A percentile compares a stretch with the other conserved stretches of the same genome.
Evolutionary conservation across 2,113 vertebrate species (phyloP).

Genomic region (Philantomba maxwellii): DNA sequence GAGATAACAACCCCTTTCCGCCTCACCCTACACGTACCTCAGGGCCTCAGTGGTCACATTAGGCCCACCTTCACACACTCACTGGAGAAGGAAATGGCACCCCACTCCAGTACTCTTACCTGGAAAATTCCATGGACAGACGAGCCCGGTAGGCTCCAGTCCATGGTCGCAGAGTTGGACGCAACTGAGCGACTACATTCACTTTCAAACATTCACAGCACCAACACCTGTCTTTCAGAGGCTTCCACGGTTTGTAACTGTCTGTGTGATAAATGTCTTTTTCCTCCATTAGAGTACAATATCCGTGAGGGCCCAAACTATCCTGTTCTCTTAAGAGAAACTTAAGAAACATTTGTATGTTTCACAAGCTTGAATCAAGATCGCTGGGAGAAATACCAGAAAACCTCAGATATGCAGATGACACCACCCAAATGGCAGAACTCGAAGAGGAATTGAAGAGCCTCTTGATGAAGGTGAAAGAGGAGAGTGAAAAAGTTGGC

Average conservation of each 20-base stretch:
- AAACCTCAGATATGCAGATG: neutral
- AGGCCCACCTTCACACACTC: neutral
- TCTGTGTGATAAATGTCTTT: neutral
- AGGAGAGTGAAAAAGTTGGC: neutral
- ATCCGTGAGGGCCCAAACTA: neutral
- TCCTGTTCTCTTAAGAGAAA: neutral
- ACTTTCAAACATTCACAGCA: neutral
- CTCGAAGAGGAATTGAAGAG: neutral
- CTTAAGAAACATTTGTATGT: neutral
- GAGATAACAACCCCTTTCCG: neutral
- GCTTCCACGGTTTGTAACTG: neutral
- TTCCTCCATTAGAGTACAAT: neutral
- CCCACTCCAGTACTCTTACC: neutral
- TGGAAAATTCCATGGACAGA: neutral
- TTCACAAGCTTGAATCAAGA: neutral
- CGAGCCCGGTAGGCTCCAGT: neutral
- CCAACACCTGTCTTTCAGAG: too few relatives aligned
- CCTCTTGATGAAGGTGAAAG: neutral
- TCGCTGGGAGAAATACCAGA: neutral
- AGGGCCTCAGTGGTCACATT: neutral
- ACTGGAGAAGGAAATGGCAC: neutral
- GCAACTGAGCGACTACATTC: neutral
- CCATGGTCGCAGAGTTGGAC: neutral
- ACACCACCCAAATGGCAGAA: neutral
- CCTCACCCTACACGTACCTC: fast-evolving